A percentile compares a stretch with the other conserved stretches of the same genome.
phyloP scores from a whole-genome alignment of 2,113 vertebrate species.

The Pagrus major region DNA sequence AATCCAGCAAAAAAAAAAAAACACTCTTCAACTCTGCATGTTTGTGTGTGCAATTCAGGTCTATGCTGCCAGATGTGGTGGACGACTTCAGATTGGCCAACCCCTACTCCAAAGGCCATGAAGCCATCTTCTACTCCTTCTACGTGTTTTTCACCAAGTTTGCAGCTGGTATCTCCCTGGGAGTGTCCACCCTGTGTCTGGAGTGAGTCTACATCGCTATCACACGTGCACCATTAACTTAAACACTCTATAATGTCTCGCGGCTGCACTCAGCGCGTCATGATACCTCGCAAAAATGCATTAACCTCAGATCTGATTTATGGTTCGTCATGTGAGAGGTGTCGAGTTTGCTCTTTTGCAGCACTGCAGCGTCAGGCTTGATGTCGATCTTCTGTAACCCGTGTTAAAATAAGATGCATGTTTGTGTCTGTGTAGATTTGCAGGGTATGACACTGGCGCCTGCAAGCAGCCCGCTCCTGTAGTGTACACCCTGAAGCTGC shows the following conservation, averaged over 20 bases:
- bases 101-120: conserved; percentile 87
- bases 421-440: conserved; percentile 84
- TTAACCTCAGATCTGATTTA: conserved; percentile 26
- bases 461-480: conserved; percentile 89
- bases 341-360: conserved; percentile 33
- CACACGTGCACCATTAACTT: background rate
- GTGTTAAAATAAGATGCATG: conserved; percentile 25
- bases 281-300: conserved; percentile 11
- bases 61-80: conserved; percentile 96
- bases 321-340: conserved; percentile 30
- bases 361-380: background rate
- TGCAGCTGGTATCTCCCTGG: conserved; percentile 90
- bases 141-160: conserved; percentile 97
- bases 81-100: conserved; percentile 93
- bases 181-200: conserved; percentile 93
- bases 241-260: background rate
- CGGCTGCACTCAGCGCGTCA: conserved; percentile 5
- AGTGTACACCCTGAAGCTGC: conserved; percentile 91
- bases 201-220: conserved; percentile 87
- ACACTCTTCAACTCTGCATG: background rate
- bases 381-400: conserved; percentile 24
- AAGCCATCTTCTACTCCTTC: conserved; percentile 98
- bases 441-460: conserved; percentile 90
- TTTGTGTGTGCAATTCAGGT: conserved; percentile 83
- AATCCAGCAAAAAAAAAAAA: conserved; percentile 14